phyloP scores from a whole-genome alignment of 1,140 invertebrate species.

The Drosophila saltans region DNA sequence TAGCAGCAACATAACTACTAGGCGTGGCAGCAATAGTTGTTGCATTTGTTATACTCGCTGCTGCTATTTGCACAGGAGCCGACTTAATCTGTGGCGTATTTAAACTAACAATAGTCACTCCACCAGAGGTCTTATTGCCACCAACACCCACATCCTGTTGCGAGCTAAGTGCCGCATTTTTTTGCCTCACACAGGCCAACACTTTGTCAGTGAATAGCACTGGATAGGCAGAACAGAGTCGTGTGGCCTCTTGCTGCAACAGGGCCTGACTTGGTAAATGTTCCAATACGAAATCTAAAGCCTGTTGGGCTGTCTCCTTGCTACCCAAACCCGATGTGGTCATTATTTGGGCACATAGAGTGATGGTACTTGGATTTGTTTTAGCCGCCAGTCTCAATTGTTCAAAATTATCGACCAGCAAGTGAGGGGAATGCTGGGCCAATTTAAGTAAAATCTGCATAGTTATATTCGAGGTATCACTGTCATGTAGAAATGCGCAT shows the following conservation, averaged over 20 bases:
- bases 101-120: conserved; percentile 90
- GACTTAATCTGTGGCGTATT: conserved; percentile 83
- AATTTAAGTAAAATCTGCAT: conserved; percentile 92
- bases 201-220: conserved; percentile 90
- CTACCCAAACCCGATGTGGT: conserved; percentile 87
- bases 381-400: conserved; percentile 88
- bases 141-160: conserved; percentile 80
- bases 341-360: conserved; percentile 87
- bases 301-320: conserved; percentile 90
- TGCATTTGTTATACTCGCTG: background rate
- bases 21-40: conserved; percentile 7
- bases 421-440: conserved; percentile 87
- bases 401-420: conserved; percentile 88
- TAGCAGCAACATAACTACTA: background rate
- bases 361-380: conserved; percentile 87
- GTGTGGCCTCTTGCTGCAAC: conserved; percentile 90
- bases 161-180: conserved; percentile 83
- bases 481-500: conserved; percentile 71
- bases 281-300: conserved; percentile 91
- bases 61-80: conserved; percentile 8
- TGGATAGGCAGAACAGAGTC: conserved; percentile 90
- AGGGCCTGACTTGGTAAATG: conserved; percentile 88
- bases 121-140: conserved; percentile 86
- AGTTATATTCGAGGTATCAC: conserved; percentile 85
- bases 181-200: conserved; percentile 88